A percentile compares a stretch with the other conserved stretches of the same genome.
These are phyloP conservation scores for Pachyseris speciosa DNA, from an alignment of 64 coral and sea anemone genomes.

Conservation along the genomic window DNA sequence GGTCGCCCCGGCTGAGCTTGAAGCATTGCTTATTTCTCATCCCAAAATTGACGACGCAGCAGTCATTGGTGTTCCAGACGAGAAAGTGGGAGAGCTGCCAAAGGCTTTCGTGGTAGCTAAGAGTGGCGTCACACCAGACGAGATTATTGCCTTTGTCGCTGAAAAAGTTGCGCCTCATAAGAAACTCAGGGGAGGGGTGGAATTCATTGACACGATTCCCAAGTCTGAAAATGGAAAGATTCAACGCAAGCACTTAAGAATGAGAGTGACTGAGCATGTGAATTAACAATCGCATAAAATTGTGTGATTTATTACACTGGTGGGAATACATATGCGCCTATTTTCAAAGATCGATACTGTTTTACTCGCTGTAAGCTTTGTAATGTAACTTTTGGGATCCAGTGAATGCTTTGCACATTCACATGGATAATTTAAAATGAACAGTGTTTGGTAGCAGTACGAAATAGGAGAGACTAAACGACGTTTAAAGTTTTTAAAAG, in stretches of 20 bases:
- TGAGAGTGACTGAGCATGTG: background rate
- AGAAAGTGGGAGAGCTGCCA: conserved; percentile 74
- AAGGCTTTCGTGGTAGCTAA: conserved; percentile 80
- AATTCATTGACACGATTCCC: conserved; percentile 75
- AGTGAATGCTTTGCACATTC: no score
- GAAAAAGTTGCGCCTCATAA: conserved; percentile 79
- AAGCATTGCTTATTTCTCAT: conserved; percentile 77
- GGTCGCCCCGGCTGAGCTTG: conserved; percentile 89
- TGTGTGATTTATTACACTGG: no score
- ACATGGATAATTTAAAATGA: no score
- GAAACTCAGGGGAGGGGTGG: conserved; percentile 77
- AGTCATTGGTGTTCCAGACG: conserved; percentile 84
- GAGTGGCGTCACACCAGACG: conserved; percentile 52
- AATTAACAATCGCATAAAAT: no score
- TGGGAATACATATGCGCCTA: no score
- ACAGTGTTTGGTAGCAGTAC: no score
- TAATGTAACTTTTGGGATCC: no score
- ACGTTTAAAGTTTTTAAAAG: no score
- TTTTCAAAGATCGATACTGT: no score
- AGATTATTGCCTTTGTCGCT: conserved; percentile 58
- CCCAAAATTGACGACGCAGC: conserved; percentile 84
- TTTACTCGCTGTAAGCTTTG: no score
- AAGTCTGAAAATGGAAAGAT: conserved; percentile 84
- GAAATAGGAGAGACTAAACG: no score
- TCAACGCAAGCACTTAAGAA: conserved; percentile 37